Evolutionary conservation across 2,797 vertebrate species (phyloP).

Genomic region (Pseudomugil tenellus): DNA sequence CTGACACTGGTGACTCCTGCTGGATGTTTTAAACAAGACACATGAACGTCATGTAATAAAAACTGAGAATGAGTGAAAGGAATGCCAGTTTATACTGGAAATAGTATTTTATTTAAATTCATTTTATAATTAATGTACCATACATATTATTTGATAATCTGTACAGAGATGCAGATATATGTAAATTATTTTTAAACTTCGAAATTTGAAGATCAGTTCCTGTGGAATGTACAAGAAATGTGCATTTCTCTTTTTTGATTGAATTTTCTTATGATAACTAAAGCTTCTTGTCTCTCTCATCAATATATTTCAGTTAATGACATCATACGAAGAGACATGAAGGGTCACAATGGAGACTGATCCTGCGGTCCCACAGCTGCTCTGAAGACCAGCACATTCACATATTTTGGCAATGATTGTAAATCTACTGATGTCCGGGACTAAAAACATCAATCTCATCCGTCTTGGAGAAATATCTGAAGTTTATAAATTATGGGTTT

Average conservation of each 20-base stretch:
- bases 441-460: conserved; percentile 1
- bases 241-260: not conserved
- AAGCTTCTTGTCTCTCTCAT: conserved; percentile 8
- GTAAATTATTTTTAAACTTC: too few relatives aligned
- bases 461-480: conserved; percentile 2
- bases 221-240: not conserved
- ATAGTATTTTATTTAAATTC: not conserved
- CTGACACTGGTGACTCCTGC: conserved; percentile 8
- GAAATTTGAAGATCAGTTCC: not conserved
- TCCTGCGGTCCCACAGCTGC: conserved; percentile 72
- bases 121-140: not conserved
- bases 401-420: not conserved
- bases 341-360: conserved; percentile 84
- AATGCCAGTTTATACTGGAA: not conserved
- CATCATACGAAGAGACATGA: conserved; percentile 96
- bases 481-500: not conserved
- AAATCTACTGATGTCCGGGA: conserved; percentile 3
- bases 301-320: conserved; percentile 89
- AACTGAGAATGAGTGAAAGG: not conserved
- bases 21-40: conserved; percentile 11
- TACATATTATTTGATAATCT: not conserved
- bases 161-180: not conserved
- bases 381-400: conserved; percentile 10
- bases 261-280: not conserved
- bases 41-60: not conserved